phyloP scores from a whole-genome alignment of 2,888 invertebrate genomes.

The Bruchidius siliquastri region DNA sequence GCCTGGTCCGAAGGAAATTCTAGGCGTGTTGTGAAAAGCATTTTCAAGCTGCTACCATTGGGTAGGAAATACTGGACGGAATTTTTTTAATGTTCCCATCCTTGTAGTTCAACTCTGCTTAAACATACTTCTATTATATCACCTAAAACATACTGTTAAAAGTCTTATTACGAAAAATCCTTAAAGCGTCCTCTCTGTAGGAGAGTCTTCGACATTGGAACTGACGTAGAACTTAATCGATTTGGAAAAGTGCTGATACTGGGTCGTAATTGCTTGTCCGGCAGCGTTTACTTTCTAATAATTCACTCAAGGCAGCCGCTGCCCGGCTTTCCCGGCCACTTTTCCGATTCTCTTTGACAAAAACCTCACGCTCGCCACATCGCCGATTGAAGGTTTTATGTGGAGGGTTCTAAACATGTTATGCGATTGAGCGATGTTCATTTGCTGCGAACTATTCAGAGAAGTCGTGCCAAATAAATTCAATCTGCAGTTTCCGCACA shows the following conservation, averaged over 20 bases:
- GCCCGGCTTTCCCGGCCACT: background rate
- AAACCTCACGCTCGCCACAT: background rate
- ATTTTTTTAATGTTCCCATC: too few species aligned
- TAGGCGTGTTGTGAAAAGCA: too few species aligned
- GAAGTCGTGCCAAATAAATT: too few species aligned
- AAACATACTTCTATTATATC: background rate
- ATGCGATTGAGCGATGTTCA: background rate
- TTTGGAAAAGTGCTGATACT: slow-evolving; percentile 41
- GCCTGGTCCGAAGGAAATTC: too few species aligned
- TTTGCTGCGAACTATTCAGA: too few species aligned
- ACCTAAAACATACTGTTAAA: background rate
- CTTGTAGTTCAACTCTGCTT: too few species aligned
- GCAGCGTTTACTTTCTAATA: slow-evolving; percentile 42
- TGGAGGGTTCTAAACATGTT: background rate
- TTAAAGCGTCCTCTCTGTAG: background rate
- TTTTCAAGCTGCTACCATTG: too few species aligned
- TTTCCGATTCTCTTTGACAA: background rate
- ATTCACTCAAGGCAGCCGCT: slow-evolving; percentile 31
- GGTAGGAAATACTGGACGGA: too few species aligned
- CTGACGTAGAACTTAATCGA: slow-evolving; percentile 34
- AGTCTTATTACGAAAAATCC: background rate
- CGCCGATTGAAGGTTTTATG: background rate
- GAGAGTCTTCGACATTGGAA: slow-evolving; percentile 32
- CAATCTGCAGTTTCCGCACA: too few species aligned
- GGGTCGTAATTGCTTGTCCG: slow-evolving; percentile 45